Evolutionary conservation across 1,140 invertebrate genomes (phyloP).

Genomic region (Theocolax elegans): DNA sequence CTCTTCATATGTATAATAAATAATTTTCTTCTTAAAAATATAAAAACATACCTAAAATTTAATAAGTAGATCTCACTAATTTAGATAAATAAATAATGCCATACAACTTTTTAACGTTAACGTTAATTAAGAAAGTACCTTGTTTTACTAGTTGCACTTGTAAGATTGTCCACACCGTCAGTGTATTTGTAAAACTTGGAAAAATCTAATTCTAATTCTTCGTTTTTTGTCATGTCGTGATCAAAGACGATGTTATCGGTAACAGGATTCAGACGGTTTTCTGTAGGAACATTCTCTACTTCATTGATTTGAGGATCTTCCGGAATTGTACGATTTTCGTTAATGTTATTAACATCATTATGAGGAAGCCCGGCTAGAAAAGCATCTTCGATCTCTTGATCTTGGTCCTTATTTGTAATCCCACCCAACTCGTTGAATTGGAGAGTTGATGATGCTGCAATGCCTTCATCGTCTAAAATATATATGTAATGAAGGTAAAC

Average conservation of each 20-base stretch:
- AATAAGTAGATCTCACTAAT: too few species aligned
- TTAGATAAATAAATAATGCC: too few species aligned
- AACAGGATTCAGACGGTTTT: not conserved
- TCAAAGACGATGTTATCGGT: slow-evolving; percentile 14
- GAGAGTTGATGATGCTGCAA: not conserved
- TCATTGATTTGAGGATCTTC: not conserved
- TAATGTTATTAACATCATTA: not conserved
- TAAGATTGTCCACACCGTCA: too few species aligned
- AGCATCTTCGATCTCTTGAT: slow-evolving; percentile 24
- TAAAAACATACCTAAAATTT: too few species aligned
- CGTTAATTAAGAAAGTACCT: too few species aligned
- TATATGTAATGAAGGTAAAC: not conserved
- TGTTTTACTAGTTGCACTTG: too few species aligned
- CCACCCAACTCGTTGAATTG: slow-evolving; percentile 16
- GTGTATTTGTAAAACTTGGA: slow-evolving; percentile 8
- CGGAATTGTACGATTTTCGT: slow-evolving; percentile 17
- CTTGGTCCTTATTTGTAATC: slow-evolving; percentile 17
- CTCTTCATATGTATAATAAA: too few species aligned
- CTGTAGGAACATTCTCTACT: not conserved
- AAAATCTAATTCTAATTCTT: not conserved
- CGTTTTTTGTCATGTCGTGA: slow-evolving; percentile 21
- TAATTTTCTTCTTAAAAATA: too few species aligned
- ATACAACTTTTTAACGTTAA: too few species aligned
- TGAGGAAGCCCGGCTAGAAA: slow-evolving; percentile 13
- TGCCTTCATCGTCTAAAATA: slow-evolving; percentile 26